Conservation (phyloP, 2,888 invertebrate genomes). For the Anarsia innoxiella region DNA sequence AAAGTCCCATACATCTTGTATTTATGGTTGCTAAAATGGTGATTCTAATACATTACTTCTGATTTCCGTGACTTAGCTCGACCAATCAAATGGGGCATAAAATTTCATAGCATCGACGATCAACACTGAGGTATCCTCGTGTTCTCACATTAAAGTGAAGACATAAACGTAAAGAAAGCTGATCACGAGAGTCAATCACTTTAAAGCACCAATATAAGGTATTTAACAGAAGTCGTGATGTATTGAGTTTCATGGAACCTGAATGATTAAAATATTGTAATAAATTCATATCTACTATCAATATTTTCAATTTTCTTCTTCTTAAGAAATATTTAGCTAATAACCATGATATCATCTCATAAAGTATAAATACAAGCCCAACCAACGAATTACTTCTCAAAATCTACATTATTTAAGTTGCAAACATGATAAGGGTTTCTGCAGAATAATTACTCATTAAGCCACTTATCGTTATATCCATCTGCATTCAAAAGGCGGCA, state of each 20-base stretch:
- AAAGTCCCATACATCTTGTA: background rate
- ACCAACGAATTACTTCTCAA: too few relatives aligned
- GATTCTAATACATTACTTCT: background rate
- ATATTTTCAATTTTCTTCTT: too few relatives aligned
- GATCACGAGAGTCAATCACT: conserved; percentile 28
- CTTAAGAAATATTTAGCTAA: too few relatives aligned
- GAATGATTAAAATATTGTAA: too few relatives aligned
- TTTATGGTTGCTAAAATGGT: conserved; percentile 2
- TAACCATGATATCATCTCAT: too few relatives aligned
- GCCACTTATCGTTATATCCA: conserved; percentile 9
- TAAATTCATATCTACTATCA: too few relatives aligned
- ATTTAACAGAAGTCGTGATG: too few relatives aligned
- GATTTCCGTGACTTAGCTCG: background rate
- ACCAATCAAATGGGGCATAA: conserved; percentile 3
- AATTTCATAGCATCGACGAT: conserved; percentile 2
- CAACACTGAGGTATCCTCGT: background rate
- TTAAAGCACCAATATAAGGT: conserved; percentile 6
- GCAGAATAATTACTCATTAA: conserved; percentile 2
- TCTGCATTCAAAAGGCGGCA: background rate
- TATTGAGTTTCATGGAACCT: too few relatives aligned
- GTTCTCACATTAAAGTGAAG: conserved; percentile 22
- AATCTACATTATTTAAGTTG: too few relatives aligned
- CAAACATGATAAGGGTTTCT: background rate
- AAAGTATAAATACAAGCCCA: too few relatives aligned
- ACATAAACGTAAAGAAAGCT: conserved; percentile 30